phyloP scores from a whole-genome alignment of 1,140 invertebrate species.

The Drosophila parabipectinata region DNA sequence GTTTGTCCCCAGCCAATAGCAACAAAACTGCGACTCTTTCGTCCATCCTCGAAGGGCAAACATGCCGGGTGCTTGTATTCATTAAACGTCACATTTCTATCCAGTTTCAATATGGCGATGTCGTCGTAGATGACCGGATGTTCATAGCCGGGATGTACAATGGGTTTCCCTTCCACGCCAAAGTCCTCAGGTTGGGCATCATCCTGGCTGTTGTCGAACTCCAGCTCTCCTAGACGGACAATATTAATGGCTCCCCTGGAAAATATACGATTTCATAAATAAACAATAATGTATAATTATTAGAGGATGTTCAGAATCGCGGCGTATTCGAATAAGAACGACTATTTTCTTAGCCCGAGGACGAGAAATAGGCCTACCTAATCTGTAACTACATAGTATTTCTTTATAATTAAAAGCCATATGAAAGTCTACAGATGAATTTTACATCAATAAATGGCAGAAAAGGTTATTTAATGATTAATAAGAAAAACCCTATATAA shows the following conservation, averaged over 20 bases:
- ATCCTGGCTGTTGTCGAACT: constrained; percentile 50
- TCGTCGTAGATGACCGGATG: constrained; percentile 53
- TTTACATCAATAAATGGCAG: no score
- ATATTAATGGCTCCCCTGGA: constrained; percentile 41
- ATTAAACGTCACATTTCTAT: constrained; percentile 40
- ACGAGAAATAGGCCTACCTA: no score
- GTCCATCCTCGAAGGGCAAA: constrained; percentile 45
- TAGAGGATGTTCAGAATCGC: no score
- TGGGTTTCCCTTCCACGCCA: constrained; percentile 13
- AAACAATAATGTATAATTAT: background rate
- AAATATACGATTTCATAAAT: background rate
- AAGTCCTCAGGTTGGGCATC: constrained; percentile 66
- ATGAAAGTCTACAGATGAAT: no score
- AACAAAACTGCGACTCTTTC: constrained; percentile 21
- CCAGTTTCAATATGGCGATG: constrained; percentile 53
- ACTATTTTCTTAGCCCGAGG: no score
- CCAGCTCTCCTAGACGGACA: constrained; percentile 62
- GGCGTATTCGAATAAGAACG: no score
- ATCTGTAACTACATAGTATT: no score
- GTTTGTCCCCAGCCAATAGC: constrained; percentile 62
- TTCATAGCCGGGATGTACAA: constrained; percentile 46
- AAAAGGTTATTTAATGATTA: no score
- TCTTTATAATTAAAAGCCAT: background rate
- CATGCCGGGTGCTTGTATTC: constrained; percentile 69
- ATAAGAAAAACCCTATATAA: no score